Conservation (phyloP, 2,888 invertebrate species). For the Blomia tropicalis region DNA sequence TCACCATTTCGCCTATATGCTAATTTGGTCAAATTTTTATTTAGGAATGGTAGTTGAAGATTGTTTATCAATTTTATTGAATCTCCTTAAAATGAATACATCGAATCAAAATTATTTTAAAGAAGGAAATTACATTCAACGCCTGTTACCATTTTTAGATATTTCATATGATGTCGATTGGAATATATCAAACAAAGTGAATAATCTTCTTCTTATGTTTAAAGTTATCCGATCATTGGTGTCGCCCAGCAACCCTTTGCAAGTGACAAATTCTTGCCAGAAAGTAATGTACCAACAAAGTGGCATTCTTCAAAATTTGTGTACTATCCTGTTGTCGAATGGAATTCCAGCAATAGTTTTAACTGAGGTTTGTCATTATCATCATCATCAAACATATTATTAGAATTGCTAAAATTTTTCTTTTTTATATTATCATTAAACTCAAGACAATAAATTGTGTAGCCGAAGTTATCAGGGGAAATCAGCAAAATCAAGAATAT, state of each 20-base stretch:
- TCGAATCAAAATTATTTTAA: slow-evolving; percentile 97
- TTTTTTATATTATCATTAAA: not conserved
- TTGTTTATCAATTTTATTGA: slow-evolving; percentile 77
- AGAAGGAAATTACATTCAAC: slow-evolving; percentile 88
- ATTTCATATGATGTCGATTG: slow-evolving; percentile 53
- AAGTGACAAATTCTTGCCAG: slow-evolving; percentile 61
- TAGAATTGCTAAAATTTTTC: not conserved
- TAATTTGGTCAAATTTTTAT: slow-evolving; percentile 24
- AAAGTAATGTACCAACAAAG: slow-evolving; percentile 64
- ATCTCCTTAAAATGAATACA: slow-evolving; percentile 79
- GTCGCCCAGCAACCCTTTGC: slow-evolving; percentile 77
- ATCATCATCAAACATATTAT: too few species aligned
- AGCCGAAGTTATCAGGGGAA: slow-evolving; percentile 81
- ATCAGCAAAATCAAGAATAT: slow-evolving; percentile 73
- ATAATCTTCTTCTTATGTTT: slow-evolving; percentile 80
- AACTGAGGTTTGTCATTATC: slow-evolving; percentile 47
- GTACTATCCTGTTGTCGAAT: slow-evolving; percentile 80
- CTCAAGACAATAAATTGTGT: slow-evolving; percentile 70
- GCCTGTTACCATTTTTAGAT: slow-evolving; percentile 59
- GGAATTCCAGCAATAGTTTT: slow-evolving; percentile 91
- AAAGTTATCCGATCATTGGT: slow-evolving; percentile 71
- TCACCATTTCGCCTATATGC: not conserved
- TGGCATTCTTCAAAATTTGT: slow-evolving; percentile 62
- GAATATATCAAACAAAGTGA: slow-evolving; percentile 73
- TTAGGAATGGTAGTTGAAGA: slow-evolving; percentile 83